A percentile compares a stretch with the other conserved stretches of the same genome.
Evolutionary conservation across 1,140 invertebrate genomes (phyloP).

Genomic region (Lucilia cuprina): DNA sequence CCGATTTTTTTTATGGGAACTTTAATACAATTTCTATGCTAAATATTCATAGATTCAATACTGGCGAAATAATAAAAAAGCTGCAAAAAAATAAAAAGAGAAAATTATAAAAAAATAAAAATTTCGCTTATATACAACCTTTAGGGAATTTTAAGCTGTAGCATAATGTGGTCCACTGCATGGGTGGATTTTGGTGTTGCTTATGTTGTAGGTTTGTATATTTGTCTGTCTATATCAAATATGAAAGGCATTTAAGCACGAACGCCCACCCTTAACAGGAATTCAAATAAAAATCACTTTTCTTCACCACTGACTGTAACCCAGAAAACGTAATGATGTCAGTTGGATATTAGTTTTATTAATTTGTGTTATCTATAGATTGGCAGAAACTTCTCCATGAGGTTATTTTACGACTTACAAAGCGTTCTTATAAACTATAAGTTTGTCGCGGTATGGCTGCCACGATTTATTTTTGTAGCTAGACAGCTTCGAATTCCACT

Average conservation of each 20-base stretch:
- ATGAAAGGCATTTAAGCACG: constrained; percentile 6
- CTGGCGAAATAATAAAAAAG: not conserved
- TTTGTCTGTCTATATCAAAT: not conserved
- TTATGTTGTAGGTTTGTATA: not conserved
- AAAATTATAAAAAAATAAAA: constrained; percentile 16
- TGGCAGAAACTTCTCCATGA: no score
- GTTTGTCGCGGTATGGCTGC: no score
- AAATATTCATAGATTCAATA: constrained; percentile 29
- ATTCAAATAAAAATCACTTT: constrained; percentile 31
- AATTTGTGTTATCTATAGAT: no score
- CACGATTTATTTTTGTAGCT: no score
- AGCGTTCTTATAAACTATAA: no score
- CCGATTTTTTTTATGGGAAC: not conserved
- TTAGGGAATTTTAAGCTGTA: not conserved
- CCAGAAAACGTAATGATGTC: not conserved
- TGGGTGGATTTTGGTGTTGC: not conserved
- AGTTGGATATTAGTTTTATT: no score
- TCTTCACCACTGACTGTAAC: constrained; percentile 11
- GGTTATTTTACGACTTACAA: no score
- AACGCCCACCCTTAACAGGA: constrained; percentile 4
- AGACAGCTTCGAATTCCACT: no score
- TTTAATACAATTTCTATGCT: constrained; percentile 32
- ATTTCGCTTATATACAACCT: constrained; percentile 16
- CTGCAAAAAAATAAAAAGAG: not conserved
- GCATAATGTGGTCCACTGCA: constrained; percentile 17